phyloP scores from a whole-genome alignment of 1,140 invertebrate species.

The Penaeus vannamei region DNA sequence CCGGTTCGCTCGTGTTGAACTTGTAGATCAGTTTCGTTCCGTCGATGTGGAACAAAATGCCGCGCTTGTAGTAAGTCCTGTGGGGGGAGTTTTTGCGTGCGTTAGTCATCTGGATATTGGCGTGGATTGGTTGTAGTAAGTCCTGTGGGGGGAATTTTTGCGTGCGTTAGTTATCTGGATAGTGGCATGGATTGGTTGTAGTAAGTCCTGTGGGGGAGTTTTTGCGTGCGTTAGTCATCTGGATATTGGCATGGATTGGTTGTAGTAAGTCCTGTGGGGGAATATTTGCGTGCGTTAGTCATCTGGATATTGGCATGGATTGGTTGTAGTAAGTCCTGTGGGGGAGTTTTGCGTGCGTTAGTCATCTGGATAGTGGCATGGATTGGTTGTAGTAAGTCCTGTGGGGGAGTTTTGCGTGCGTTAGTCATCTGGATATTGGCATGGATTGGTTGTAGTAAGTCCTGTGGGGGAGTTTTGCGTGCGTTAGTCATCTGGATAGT shows the following conservation, averaged over 20 bases:
- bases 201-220: constrained; percentile 55
- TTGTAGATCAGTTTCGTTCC: constrained; percentile 67
- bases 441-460: constrained; percentile 67
- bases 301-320: too few species aligned
- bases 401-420: not conserved
- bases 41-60: constrained; percentile 68
- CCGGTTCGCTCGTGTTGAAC: constrained; percentile 65
- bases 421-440: too few species aligned
- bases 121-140: constrained; percentile 66
- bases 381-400: constrained; percentile 68
- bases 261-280: constrained; percentile 65
- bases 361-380: too few species aligned
- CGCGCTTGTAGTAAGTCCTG: constrained; percentile 68
- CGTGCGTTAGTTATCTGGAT: too few species aligned
- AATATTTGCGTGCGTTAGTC: not conserved
- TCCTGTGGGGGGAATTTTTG: constrained; percentile 35
- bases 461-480: constrained; percentile 10
- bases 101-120: too few species aligned
- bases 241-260: not conserved
- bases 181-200: constrained; percentile 59
- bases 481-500: too few species aligned
- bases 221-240: not conserved
- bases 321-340: constrained; percentile 68
- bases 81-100: not conserved
- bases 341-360: not conserved